These are phyloP conservation scores for Norana najaformis DNA, from an alignment of 2,888 invertebrate species.

Conservation along the genomic window DNA sequence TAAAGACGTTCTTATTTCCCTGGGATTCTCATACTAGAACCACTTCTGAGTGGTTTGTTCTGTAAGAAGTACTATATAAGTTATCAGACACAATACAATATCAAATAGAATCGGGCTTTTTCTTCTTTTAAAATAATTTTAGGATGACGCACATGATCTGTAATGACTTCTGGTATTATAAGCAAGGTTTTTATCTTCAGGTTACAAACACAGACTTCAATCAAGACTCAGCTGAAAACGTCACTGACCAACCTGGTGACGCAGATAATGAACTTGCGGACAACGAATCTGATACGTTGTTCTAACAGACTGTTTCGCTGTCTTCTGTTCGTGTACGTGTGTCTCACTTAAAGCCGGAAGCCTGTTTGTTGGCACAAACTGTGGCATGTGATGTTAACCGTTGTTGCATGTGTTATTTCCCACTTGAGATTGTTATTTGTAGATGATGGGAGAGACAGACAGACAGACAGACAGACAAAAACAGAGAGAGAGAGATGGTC, in stretches of 20 bases:
- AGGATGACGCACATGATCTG: no score
- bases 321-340: background rate
- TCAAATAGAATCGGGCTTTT: no score
- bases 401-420: background rate
- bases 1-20: no score
- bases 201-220: constrained; percentile 20
- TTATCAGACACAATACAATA: no score
- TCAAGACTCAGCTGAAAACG: background rate
- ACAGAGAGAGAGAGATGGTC: background rate
- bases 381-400: constrained; percentile 17
- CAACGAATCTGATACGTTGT: background rate
- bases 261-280: background rate
- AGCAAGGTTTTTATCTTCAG: background rate
- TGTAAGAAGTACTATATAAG: no score
- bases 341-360: background rate
- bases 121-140: no score
- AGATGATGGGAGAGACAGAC: no score
- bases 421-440: constrained; percentile 22
- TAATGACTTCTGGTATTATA: background rate
- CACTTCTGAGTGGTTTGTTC: no score
- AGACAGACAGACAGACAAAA: background rate
- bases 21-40: no score
- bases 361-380: background rate
- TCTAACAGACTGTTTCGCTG: background rate
- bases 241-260: background rate